These are phyloP conservation scores for Podilymbus podiceps DNA, from an alignment of 2,113 vertebrate genomes.

Conservation along the genomic window DNA sequence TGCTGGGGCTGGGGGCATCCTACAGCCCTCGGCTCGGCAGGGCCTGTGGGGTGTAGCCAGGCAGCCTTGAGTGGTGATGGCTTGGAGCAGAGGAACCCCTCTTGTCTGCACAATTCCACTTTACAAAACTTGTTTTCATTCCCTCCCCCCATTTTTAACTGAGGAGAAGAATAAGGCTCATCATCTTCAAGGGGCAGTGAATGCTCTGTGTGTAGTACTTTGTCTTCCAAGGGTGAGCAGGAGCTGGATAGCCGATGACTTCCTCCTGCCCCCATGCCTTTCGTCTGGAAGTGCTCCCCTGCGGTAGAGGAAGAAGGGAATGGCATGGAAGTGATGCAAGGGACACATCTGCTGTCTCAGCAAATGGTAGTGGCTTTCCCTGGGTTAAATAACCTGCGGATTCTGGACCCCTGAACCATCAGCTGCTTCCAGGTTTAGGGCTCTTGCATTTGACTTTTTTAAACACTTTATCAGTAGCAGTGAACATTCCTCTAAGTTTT, in stretches of 20 bases:
- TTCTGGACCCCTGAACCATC: background rate
- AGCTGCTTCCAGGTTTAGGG: too few species aligned
- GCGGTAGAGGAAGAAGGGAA: rapidly evolving
- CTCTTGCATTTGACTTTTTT: background rate
- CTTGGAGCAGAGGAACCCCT: rapidly evolving
- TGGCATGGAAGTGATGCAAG: rapidly evolving
- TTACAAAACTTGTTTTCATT: rapidly evolving
- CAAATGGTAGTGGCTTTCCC: rapidly evolving
- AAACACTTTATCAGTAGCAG: rapidly evolving
- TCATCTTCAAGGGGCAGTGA: background rate
- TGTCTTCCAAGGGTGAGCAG: background rate
- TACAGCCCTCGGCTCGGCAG: rapidly evolving
- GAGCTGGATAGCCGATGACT: rapidly evolving
- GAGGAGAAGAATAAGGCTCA: background rate
- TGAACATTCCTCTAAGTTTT: background rate
- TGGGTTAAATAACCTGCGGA: rapidly evolving
- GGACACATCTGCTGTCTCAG: too few species aligned
- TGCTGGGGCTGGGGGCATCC: rapidly evolving
- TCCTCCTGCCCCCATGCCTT: background rate
- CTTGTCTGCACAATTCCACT: rapidly evolving
- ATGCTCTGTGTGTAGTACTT: rapidly evolving
- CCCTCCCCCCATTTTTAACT: background rate
- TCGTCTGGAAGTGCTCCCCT: rapidly evolving
- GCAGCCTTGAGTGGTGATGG: rapidly evolving
- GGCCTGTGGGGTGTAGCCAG: background rate